Evolutionary conservation across 2,888 invertebrate species (phyloP), one percentile per base, ranked within the genome.

Genomic region (Helicoverpa assulta): DNA sequence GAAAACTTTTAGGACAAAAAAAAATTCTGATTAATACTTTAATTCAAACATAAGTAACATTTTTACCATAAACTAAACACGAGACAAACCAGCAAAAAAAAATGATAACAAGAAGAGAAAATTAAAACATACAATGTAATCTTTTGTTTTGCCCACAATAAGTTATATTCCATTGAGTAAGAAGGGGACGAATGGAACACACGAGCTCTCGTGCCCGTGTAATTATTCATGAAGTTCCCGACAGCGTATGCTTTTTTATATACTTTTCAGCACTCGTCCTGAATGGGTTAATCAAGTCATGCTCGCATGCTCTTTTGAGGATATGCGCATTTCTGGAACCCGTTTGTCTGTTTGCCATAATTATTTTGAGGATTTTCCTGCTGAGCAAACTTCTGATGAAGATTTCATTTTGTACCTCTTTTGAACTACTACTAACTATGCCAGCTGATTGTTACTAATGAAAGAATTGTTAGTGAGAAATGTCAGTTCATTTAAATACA

Each of bases 221-320:
- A 73, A 77, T 77, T 77, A 78, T 78, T 78, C 78, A 78, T 78
- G 65, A 78, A 71, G 71, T 60, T 53, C 66, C 54, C 54, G 70
- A 60, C 59, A 52, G 54, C 67, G 58, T 71, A 52, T 74, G 77
- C 70, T 74, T 77, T 77, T 78, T 78, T 78, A 78, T 74, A 61
- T 77, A 67, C 58, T 74, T 74, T 78, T 78, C 74, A 76, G 53
- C 74, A 70, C 50, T 67, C 70, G 43, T 67, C 40, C 50, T 70
- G 78, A 74, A 78, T 74, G 50, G 64, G 64, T 78, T 74, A 67
- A 78, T 78, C 71, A 78, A 78, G 74, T 78, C 69, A 65, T 60
- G 70, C 77, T 70, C 18, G 19, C 43, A 66, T 53, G 33, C 40
- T 66, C 53, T 73, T 76, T 73, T 53, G 29, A 62, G 58, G 33